Conservation (phyloP, 2,113 vertebrate genomes). For the Melospiza georgiana region DNA sequence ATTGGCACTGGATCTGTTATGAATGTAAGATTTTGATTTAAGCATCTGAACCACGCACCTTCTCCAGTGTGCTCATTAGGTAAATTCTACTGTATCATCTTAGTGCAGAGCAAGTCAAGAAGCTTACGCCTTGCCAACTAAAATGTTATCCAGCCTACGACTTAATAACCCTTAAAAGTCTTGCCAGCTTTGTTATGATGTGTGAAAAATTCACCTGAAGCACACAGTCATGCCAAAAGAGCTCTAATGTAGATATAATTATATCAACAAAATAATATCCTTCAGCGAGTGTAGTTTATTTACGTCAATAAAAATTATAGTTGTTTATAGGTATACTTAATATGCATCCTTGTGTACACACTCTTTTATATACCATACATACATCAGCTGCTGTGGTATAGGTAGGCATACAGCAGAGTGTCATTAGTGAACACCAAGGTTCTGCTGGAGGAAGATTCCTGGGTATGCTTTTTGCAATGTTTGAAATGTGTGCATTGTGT, state of each 20-base stretch:
- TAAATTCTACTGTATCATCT: conserved; percentile 30
- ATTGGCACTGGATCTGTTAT: conserved; percentile 28
- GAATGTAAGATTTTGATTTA: conserved; percentile 11
- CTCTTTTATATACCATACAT: not conserved
- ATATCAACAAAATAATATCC: conserved; percentile 43
- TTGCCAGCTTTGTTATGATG: conserved; percentile 40
- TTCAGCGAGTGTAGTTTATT: conserved; percentile 35
- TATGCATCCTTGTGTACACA: not conserved
- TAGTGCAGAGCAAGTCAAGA: conserved; percentile 6
- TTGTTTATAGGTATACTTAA: not conserved
- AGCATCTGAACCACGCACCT: not conserved
- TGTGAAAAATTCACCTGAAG: conserved; percentile 60
- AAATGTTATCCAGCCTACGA: not conserved
- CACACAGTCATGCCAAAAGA: not conserved
- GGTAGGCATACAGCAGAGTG: not conserved
- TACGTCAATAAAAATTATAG: conserved; percentile 2
- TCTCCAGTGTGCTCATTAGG: conserved; percentile 5
- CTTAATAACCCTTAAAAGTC: conserved; percentile 28
- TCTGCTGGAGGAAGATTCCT: not conserved
- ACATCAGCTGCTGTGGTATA: not conserved
- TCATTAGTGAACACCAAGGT: not conserved
- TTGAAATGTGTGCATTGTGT: not conserved
- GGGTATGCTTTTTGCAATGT: not conserved
- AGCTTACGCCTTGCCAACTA: not conserved
- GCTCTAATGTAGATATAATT: conserved; percentile 14